Evolutionary conservation across 2,113 vertebrate genomes (phyloP).

Genomic region (Stercorarius parasiticus): DNA sequence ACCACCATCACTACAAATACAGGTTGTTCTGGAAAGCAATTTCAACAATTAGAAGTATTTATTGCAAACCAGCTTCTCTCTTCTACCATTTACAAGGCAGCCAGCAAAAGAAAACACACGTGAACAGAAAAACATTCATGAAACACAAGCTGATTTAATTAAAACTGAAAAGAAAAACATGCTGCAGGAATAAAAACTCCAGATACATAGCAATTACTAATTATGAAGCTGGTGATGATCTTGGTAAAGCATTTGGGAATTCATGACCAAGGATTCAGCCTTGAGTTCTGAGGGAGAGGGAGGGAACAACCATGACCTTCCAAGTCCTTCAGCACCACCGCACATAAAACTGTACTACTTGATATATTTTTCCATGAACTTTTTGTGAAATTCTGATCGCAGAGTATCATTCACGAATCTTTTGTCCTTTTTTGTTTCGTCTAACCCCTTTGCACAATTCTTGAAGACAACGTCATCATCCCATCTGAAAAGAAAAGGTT

Average conservation of each 20-base stretch:
- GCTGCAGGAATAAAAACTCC: constrained; percentile 23
- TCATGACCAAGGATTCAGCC: not conserved
- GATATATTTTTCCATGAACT: constrained; percentile 99
- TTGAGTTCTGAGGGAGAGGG: not conserved
- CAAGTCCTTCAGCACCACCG: constrained; percentile 22
- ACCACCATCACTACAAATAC: not conserved
- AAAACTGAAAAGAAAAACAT: constrained; percentile 28
- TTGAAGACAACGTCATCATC: constrained; percentile 99
- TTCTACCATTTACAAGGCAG: not conserved
- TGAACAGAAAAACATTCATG: not conserved
- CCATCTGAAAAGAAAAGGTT: constrained; percentile 80
- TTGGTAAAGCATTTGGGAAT: not conserved
- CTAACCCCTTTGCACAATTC: constrained; percentile 97
- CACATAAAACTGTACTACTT: constrained; percentile 83
- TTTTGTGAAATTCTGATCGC: constrained; percentile 89
- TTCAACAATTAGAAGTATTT: constrained; percentile 11
- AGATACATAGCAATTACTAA: not conserved
- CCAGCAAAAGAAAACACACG: not conserved
- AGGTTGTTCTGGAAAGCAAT: not conserved
- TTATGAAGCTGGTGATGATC: not conserved
- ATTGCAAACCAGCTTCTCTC: constrained; percentile 38
- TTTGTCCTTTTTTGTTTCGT: constrained; percentile 94
- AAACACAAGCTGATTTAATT: constrained; percentile 15
- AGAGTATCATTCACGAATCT: constrained; percentile 96
- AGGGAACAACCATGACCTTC: not conserved